phyloP scores from a whole-genome alignment of 2,113 vertebrate genomes.

The Rhizomys pruinosus region DNA sequence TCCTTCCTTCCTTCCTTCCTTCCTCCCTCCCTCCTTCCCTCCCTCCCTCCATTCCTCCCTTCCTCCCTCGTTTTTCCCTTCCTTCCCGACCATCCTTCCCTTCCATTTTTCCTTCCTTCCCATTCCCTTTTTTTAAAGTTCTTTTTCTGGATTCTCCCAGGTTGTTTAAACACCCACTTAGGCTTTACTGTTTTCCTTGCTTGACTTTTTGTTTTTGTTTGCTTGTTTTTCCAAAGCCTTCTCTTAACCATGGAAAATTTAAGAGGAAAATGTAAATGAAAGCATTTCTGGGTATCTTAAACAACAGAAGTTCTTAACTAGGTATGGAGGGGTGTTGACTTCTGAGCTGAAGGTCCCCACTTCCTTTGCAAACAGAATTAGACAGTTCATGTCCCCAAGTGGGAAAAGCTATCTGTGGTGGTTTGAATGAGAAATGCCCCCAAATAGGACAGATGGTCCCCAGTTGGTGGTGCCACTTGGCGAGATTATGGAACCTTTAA shows the following conservation, averaged over 20 bases:
- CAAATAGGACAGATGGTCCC: no score
- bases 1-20: not conserved
- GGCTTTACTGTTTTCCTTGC: not conserved
- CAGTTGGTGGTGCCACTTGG: no score
- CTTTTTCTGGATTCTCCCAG: not conserved
- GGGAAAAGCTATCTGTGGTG: not conserved
- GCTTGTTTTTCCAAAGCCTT: constrained; percentile 4
- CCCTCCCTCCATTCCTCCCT: rapidly evolving
- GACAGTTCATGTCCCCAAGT: not conserved
- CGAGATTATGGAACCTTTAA: no score
- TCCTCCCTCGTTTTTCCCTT: not conserved
- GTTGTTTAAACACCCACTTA: not conserved
- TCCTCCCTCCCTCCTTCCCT: no score
- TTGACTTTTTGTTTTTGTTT: not conserved
- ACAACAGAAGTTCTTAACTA: not conserved
- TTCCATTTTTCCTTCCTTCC: not conserved
- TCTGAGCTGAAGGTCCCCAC: not conserved
- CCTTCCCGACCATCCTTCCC: not conserved
- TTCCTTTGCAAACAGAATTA: not conserved
- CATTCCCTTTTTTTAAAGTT: not conserved
- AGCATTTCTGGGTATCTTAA: not conserved
- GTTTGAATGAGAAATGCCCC: no score
- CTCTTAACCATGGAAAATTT: constrained; percentile 56
- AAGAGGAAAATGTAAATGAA: not conserved
- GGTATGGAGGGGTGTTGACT: not conserved